Conservation (phyloP, 2,113 vertebrate genomes). For the Heterochromis multidens region DNA sequence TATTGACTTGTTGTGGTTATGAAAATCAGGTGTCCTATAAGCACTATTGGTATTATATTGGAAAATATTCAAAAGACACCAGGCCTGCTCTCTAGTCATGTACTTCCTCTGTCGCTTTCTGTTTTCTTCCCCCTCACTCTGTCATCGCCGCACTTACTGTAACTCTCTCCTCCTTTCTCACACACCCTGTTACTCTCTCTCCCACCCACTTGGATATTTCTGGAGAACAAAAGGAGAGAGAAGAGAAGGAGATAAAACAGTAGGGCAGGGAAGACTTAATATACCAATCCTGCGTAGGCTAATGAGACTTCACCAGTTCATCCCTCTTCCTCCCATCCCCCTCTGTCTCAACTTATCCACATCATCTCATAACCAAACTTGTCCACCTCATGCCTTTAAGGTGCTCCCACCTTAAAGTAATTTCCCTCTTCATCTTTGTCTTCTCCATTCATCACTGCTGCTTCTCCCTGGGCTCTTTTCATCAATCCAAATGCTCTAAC, state of each 20-base stretch:
- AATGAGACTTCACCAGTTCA: constrained; percentile 56
- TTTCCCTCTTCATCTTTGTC: constrained; percentile 18
- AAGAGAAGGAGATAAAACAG: constrained; percentile 45
- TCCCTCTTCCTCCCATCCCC: background rate
- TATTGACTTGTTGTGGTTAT: background rate
- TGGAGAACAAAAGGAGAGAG: constrained; percentile 68
- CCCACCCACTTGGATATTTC: constrained; percentile 69
- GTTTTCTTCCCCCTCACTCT: constrained; percentile 46
- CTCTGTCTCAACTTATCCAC: constrained; percentile 37
- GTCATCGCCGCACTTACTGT: constrained; percentile 53
- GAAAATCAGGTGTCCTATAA: background rate
- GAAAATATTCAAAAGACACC: background rate
- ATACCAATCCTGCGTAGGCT: constrained; percentile 58
- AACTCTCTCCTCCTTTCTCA: constrained; percentile 34
- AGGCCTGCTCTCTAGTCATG: constrained; percentile 3
- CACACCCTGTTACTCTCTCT: constrained; percentile 34
- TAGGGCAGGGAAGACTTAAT: constrained; percentile 48
- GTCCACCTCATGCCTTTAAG: constrained; percentile 35
- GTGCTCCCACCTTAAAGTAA: constrained; percentile 14
- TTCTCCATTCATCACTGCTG: constrained; percentile 17
- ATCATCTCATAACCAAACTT: constrained; percentile 45
- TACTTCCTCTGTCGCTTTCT: constrained; percentile 27
- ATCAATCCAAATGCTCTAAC: constrained; percentile 1
- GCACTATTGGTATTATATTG: background rate
- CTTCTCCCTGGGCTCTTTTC: constrained; percentile 24